Base-by-base conservation (phyloP, 2,888 invertebrate species). In the Doris montereyensis region DNA sequence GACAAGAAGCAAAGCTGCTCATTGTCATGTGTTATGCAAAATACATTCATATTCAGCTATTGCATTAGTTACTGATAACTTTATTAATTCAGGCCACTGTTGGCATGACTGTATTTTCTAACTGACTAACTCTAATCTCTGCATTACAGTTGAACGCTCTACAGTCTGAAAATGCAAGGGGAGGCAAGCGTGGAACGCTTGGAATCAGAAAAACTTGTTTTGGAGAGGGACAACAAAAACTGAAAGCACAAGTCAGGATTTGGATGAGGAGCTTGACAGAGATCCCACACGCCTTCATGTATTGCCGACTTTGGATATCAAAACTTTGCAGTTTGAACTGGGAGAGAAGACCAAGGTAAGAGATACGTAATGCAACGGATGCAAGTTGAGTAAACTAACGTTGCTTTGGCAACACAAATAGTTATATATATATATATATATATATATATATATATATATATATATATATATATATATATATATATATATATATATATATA, bases 101-200 rank as follows among this genome's bases (percentile, higher is more conserved):
- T 1, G 62, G 52, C 13, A 10, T 10, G 52, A 52, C 52, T 52
- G 13, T 10, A 52, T 10, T 52, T 52, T 52, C 52, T 52, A 8
- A 52, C 52, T 52, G 52, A 28, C 0, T 32, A 1, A 10, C 34
- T 34, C 32, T 70, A 21, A n/a, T 75, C 68, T n/a, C 10, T 70
- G 13, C 71, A 58, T 84, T 80, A 10, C 83, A 97, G 94, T 91
- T 97, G 85, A 97, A 97, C 90, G 93, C 95, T 85, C 92, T 97
- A 17, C 97, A 97, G 92, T 95, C 95, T 0, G 97, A 97, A 92
- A 97, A 97, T 92, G 97, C 97, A 0, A 94, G 95, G 0, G 97
- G 97, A 97, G 96, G 96, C 24, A 96, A 96, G 90, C 93, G 97
- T 2, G 97, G 97, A 91, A n/a, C 93, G 96, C 4, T 90, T 97